These are phyloP conservation scores for Lethrus apterus DNA, from an alignment of 1,140 invertebrate genomes.

Conservation along the genomic window DNA sequence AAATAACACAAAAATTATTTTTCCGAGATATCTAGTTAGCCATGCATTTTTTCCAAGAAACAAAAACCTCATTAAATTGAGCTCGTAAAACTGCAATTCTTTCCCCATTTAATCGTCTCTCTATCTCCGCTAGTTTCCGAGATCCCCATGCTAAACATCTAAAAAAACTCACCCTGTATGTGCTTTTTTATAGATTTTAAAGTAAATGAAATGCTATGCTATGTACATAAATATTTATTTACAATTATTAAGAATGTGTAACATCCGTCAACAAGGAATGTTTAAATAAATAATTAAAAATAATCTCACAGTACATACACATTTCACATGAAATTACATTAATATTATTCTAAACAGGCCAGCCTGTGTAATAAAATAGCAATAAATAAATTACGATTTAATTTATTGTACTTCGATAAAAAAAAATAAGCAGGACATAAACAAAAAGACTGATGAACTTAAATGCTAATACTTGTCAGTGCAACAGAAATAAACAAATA, in stretches of 20 bases:
- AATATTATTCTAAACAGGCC: not conserved
- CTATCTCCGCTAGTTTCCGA: too few species aligned
- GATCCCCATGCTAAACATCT: too few species aligned
- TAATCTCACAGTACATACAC: not conserved
- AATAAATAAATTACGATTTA: not conserved
- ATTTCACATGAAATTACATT: not conserved
- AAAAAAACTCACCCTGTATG: too few species aligned
- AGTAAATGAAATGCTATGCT: not conserved
- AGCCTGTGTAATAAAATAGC: too few species aligned
- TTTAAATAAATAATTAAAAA: not conserved
- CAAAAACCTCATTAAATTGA: too few species aligned
- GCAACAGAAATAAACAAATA: conserved; percentile 4
- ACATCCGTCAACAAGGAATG: not conserved
- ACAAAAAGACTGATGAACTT: conserved; percentile 4
- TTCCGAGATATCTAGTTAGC: too few species aligned
- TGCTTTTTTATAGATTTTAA: not conserved
- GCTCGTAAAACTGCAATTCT: too few species aligned
- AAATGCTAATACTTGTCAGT: conserved; percentile 13
- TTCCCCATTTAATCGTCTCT: too few species aligned
- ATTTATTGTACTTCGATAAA: not conserved
- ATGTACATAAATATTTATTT: not conserved
- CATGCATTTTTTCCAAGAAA: too few species aligned
- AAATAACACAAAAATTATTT: too few species aligned
- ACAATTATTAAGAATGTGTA: not conserved
- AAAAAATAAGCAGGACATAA: not conserved